Base-by-base conservation (phyloP, 2,113 vertebrate species). In the Balaenoptera acutorostrata region DNA sequence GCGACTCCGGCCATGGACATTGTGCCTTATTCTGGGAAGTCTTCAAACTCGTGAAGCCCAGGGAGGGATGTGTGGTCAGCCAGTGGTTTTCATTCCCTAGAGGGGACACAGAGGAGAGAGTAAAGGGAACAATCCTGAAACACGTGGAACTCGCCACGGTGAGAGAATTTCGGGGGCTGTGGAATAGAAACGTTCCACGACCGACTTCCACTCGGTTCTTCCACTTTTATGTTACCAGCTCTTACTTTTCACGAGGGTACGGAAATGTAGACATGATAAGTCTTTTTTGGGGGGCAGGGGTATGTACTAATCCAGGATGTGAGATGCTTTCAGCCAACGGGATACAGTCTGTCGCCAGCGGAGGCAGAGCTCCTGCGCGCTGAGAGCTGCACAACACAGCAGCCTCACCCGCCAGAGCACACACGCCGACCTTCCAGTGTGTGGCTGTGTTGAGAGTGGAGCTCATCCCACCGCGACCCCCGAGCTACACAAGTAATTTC, bases 1-100 rank as follows among this genome's bases (percentile, higher is more conserved):
- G 99, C 99, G 96, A 99, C 98, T 98, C 99, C 99, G 93, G 99
- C 99, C 96, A 99, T 99, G 98, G 99, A 99, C 99, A 99, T 99
- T 25, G 96, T 99, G 98, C 98, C 44, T 94, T 44, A 49, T 29
- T 95, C 89, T 61, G 61, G 46, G 82, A 95, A 8, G 95, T 77
- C 96, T 98, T 93, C 92, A 41, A 3, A 74, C 66, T 33, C 27
- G 92, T 64, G 98, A 93, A 66, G 85, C 96, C 66, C 29, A 92
- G 91, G 82, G 57, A 92, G 92, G 82, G 57, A 77, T 93, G 64
- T 82, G 64, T 44, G 14, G 84, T 90, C 86, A 98, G 59, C 95
- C 89, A 85, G 98, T 90, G 84, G 98, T 96, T 98, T 94, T 97
- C 98, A 98, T 98, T 98, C 96, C 98, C 98, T 99, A 72, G 39